Conservation (phyloP, 2,113 vertebrate species). For the Merops nubicus region DNA sequence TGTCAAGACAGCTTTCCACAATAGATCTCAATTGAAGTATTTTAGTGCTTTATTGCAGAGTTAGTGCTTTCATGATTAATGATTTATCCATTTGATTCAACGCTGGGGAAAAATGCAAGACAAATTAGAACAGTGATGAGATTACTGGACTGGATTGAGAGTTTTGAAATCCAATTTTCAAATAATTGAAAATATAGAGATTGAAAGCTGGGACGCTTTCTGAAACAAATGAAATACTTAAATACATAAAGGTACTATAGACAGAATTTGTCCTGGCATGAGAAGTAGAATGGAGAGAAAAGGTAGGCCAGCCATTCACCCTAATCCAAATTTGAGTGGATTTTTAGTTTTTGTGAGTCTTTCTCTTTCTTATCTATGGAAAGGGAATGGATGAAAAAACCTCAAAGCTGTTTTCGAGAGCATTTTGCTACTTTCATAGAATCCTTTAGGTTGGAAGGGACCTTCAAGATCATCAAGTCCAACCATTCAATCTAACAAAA, state of each 20-base stretch:
- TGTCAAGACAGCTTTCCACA: slow-evolving; percentile 1
- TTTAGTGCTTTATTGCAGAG: slow-evolving; percentile 20
- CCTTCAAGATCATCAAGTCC: no score
- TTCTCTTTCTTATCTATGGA: not conserved
- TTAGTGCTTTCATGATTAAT: not conserved
- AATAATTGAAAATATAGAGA: not conserved
- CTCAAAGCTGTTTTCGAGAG: not conserved
- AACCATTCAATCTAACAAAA: not conserved
- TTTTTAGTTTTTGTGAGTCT: not conserved
- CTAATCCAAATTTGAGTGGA: not conserved
- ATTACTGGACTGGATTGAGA: slow-evolving; percentile 17
- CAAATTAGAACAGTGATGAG: not conserved
- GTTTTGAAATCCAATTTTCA: slow-evolving; percentile 38
- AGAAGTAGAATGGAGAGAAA: not conserved
- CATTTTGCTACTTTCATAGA: not conserved
- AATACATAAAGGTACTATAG: not conserved
- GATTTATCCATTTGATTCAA: not conserved
- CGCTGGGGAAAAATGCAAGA: not conserved
- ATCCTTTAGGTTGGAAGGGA: no score
- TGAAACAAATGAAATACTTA: not conserved
- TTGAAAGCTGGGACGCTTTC: not conserved
- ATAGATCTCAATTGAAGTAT: slow-evolving; percentile 6
- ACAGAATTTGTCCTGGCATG: not conserved
- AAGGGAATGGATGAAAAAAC: not conserved
- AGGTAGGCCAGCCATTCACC: not conserved